Evolutionary conservation across 2,888 invertebrate species (phyloP).

Genomic region (Melanophora roralis): DNA sequence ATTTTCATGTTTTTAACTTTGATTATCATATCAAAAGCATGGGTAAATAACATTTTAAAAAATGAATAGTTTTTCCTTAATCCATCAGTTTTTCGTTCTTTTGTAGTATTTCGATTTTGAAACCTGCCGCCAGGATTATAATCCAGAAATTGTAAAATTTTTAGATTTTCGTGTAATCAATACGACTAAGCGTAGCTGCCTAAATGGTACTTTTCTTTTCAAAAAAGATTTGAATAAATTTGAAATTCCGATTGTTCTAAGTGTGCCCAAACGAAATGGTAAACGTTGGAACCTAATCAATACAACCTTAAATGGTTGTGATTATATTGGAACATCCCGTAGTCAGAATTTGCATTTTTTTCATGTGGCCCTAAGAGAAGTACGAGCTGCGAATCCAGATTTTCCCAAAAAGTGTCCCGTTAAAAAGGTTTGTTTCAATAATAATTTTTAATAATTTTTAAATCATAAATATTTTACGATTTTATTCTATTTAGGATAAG

Average conservation of each 20-base stretch:
- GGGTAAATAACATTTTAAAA: neutral
- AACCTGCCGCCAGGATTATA: neutral
- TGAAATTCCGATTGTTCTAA: neutral
- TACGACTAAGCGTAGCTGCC: neutral
- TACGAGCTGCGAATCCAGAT: neutral
- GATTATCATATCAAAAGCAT: neutral
- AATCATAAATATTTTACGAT: neutral
- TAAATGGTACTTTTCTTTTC: neutral
- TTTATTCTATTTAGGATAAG: neutral
- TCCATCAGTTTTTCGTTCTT: neutral
- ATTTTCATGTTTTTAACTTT: neutral
- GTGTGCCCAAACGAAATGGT: neutral
- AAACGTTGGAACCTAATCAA: neutral
- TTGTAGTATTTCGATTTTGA: neutral
- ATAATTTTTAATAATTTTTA: neutral
- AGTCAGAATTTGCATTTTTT: neutral
- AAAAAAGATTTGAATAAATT: neutral
- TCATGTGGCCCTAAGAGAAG: neutral
- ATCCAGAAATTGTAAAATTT: neutral
- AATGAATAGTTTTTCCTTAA: too few species aligned
- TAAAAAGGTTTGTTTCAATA: neutral
- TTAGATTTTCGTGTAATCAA: neutral
- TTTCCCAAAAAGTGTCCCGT: conserved; percentile 8
- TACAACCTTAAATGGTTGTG: neutral
- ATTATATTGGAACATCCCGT: neutral